Evolutionary conservation across 2,888 invertebrate genomes (phyloP), one percentile per base, ranked within the genome.

Genomic region (Plusia festucae): DNA sequence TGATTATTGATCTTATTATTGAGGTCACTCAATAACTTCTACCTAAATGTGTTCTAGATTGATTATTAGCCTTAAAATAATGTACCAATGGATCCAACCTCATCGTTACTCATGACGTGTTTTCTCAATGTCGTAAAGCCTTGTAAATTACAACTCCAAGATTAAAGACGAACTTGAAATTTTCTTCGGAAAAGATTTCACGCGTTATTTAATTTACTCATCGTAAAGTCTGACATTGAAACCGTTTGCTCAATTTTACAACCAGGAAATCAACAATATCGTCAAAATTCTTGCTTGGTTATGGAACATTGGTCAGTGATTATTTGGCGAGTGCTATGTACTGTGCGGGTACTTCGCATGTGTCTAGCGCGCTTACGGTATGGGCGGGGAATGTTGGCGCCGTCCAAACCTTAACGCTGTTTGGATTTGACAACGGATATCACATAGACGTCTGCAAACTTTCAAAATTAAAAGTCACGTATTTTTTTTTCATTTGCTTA

Each of bases 171-270:
- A 74, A 70, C 75, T 79, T 77, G 72, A 73, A 82, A 87, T 85
- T 49, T 49, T 82, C 79, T 75, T 78, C 71, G 63, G 77, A 73
- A 78, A 82, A 83, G 66, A 81, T 79, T 83, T 84, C 80, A 70
- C 77, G 80, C 75, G 79, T 85, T 87, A 87, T 88, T 89, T 87
- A 87, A 91, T 92, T 90, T 88, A 84, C 82, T 84, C 85, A 77
- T 90, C 91, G 86, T 94, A 92, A 93, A 93, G 78, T 87, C 83
- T 92, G 93, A 88, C 94, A 93, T 94, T 94, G 94, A 90, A 84
- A 88, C 83, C 88, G 90, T 93, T 92, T 87, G 89, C 87, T 88
- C 87, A 87, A 84, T 87, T 92, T 93, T 91, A 92, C 88, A 85
- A 87, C 86, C 88, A 88, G 93, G 93, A 93, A 93, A 90, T 90